phyloP scores from a whole-genome alignment of 2,888 invertebrate species.

The Nomada ferruginata region DNA sequence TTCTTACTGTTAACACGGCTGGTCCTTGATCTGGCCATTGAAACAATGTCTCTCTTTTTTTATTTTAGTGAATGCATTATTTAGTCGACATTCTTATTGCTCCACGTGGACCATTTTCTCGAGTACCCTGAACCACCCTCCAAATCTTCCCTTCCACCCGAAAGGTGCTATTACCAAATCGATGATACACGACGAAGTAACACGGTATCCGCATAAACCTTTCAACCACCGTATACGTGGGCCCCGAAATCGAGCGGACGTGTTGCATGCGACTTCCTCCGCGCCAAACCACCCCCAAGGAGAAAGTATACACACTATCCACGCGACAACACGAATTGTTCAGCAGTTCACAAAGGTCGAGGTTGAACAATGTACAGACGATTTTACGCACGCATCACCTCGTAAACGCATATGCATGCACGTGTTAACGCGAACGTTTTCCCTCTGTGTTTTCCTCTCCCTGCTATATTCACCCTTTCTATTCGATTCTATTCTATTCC shows the following conservation, averaged over 20 bases:
- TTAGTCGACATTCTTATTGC: too few species aligned
- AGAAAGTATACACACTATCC: slow-evolving; percentile 4
- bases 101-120: too few species aligned
- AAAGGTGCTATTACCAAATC: too few species aligned
- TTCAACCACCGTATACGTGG: too few species aligned
- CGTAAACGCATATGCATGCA: slow-evolving; percentile 54
- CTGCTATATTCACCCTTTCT: background rate
- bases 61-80: too few species aligned
- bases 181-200: too few species aligned
- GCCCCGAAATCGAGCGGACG: slow-evolving; percentile 8
- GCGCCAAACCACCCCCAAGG: background rate
- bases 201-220: too few species aligned
- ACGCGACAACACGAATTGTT: background rate
- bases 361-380: slow-evolving; percentile 35
- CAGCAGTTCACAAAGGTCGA: slow-evolving; percentile 5
- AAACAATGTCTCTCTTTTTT: background rate
- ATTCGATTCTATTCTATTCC: background rate
- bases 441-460: background rate
- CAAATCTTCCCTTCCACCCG: too few species aligned
- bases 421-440: slow-evolving; percentile 47
- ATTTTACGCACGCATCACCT: slow-evolving; percentile 42
- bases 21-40: too few species aligned
- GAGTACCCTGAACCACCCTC: too few species aligned
- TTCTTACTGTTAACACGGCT: too few species aligned
- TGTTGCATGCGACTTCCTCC: slow-evolving; percentile 13